These are phyloP conservation scores for Heliothis subflexa DNA, from an alignment of 1,140 invertebrate genomes.

Conservation along the genomic window DNA sequence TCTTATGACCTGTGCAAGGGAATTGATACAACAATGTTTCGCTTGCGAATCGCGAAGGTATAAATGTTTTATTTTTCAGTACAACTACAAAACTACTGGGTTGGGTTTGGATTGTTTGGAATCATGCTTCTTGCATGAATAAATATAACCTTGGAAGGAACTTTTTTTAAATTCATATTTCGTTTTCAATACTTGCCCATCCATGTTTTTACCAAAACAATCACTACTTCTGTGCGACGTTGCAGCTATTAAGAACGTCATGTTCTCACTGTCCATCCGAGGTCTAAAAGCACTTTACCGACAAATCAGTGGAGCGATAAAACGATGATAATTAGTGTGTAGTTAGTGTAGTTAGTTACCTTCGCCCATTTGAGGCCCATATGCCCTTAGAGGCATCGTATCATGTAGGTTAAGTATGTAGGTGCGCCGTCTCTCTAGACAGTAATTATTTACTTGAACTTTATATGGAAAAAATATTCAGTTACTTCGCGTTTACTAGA, in stretches of 20 bases:
- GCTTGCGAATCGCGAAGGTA: not conserved
- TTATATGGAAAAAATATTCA: conserved; percentile 33
- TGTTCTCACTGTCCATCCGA: too few species aligned
- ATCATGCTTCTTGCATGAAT: too few species aligned
- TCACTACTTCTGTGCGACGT: too few species aligned
- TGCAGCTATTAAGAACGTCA: too few species aligned
- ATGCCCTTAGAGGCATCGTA: conserved; percentile 20
- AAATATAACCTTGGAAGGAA: too few species aligned
- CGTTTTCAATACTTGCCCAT: too few species aligned
- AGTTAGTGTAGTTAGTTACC: not conserved
- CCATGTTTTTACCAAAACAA: too few species aligned
- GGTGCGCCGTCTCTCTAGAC: not conserved
- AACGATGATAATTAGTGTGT: conserved; percentile 19
- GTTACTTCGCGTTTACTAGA: not conserved
- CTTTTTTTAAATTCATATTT: too few species aligned
- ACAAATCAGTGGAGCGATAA: conserved; percentile 14
- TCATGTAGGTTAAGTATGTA: conserved; percentile 36
- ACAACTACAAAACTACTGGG: too few species aligned
- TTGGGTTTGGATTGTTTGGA: too few species aligned
- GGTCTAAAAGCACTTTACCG: not conserved
- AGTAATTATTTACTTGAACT: conserved; percentile 41
- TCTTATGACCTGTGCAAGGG: not conserved
- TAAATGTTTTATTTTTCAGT: not conserved
- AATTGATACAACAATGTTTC: not conserved
- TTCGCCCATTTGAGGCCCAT: not conserved